Base-by-base conservation (phyloP, 2,797 vertebrate species). In the Triplophysa bombifrons region DNA sequence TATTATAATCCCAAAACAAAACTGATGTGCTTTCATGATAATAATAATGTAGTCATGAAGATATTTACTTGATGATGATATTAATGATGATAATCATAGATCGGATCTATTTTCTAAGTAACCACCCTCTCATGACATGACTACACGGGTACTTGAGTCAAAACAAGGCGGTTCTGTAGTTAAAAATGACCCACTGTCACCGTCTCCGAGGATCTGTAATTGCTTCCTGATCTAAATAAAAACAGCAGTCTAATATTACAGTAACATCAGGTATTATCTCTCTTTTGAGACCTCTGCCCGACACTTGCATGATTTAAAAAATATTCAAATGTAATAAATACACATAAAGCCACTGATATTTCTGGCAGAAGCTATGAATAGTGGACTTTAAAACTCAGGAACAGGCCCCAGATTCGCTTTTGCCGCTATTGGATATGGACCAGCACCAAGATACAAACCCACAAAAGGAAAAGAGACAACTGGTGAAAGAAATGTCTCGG, bases 41-140 rank as follows among this genome's bases (percentile, higher is more conserved):
- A 74, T 68, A 61, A 60, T 73, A 38, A 64, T 80, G 69, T 66
- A 51, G 60, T 65, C 19, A 76, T 50, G 20, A 27, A 67, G 70
- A 82, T 83, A 83, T 88, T 88, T 88, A 85, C 81, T 86, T 82
- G 78, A 83, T 3, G 55, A 55, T 12, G 83, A 82, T 86, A 86
- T 44, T 85, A 86, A 86, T 61, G 70, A 85, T 75, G 82, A 84
- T 87, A 89, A 89, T 87, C 83, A 73, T 84, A 85, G 65, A 85
- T 82, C 63, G 64, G 34, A 81, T 87, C 84, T 85, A 69, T 84
- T 90, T 90, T 84, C 81, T 64, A 68, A 86, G 73, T 85, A 74
- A 81, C 20, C 34, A 48, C 48, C 58, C 73, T 72, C 75, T 72
- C 50, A 41, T 51, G 56, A 69, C 70, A 73, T 51, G 61, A 76